Percentiles rank a stretch among this genome's conserved stretches.
Conservation (phyloP, 30 jellyfish, hydroid and myxozoan species). For the Pseudorhiza aurosa region DNA sequence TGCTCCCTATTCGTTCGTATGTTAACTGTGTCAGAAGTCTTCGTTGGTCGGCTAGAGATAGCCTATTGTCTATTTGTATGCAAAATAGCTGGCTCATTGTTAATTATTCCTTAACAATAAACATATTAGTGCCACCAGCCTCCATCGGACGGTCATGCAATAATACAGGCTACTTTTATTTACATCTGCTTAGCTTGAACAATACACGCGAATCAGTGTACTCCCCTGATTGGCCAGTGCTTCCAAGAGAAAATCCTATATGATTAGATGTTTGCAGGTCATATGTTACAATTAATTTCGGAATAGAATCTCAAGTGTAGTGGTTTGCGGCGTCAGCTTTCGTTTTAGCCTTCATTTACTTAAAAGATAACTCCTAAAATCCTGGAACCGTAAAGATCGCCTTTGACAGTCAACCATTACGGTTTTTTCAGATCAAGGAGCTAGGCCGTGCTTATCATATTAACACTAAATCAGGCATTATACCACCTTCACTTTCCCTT, state of each 20-base stretch:
- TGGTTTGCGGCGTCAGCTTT: conserved; percentile 38
- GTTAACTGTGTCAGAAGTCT: conserved; percentile 60
- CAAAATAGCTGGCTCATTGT: conserved; percentile 66
- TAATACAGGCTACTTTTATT: conserved; percentile 53
- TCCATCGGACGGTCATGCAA: conserved; percentile 70
- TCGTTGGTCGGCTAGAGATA: conserved; percentile 53
- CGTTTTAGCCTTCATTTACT: conserved; percentile 12
- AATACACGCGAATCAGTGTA: conserved; percentile 62
- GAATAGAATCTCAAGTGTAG: conserved; percentile 51
- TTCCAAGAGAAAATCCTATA: conserved; percentile 25
- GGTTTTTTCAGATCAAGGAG: not conserved
- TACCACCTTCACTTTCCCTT: too few species aligned
- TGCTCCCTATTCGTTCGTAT: conserved; percentile 32
- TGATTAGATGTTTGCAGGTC: conserved; percentile 72
- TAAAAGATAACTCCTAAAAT: not conserved
- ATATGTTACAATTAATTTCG: conserved; percentile 43
- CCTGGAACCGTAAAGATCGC: not conserved
- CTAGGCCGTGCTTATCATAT: not conserved
- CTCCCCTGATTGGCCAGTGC: conserved; percentile 37
- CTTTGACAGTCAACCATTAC: not conserved
- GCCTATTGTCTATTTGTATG: conserved; percentile 68
- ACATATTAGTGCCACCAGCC: conserved; percentile 68
- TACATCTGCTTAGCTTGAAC: conserved; percentile 67
- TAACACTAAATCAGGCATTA: too few species aligned
- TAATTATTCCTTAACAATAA: conserved; percentile 45